phyloP scores from a whole-genome alignment of 2,888 invertebrate species.

The Caenorhabditis sp. region DNA sequence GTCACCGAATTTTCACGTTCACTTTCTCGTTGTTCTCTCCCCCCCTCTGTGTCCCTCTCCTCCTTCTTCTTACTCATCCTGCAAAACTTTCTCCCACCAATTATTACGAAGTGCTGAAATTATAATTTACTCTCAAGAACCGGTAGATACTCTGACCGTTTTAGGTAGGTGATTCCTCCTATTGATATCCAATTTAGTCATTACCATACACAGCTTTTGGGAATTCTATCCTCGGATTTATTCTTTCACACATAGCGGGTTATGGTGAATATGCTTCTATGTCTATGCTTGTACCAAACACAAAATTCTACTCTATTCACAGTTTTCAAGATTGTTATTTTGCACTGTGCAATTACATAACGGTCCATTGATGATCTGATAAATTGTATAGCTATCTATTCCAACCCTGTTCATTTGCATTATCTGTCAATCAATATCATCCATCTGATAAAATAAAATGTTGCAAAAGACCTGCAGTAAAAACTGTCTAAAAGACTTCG shows the following conservation, averaged over 20 bases:
- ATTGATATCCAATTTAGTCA: slow-evolving; percentile 55
- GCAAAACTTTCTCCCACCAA: slow-evolving; percentile 18
- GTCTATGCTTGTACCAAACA: slow-evolving; percentile 31
- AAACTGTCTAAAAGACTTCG: not conserved
- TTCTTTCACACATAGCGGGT: slow-evolving; percentile 69
- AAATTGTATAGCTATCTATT: slow-evolving; percentile 36
- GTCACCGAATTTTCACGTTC: slow-evolving; percentile 52
- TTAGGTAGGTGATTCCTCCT: slow-evolving; percentile 59
- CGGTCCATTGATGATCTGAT: slow-evolving; percentile 51
- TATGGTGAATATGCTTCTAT: slow-evolving; percentile 63
- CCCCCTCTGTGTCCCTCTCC: slow-evolving; percentile 19
- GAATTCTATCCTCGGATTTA: slow-evolving; percentile 55
- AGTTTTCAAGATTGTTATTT: slow-evolving; percentile 40
- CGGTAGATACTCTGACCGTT: slow-evolving; percentile 61
- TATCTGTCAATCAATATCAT: slow-evolving; percentile 30
- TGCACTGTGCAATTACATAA: slow-evolving; percentile 54
- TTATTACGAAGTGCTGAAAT: slow-evolving; percentile 46
- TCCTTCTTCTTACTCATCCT: not conserved
- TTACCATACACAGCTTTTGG: slow-evolving; percentile 57
- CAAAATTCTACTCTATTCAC: slow-evolving; percentile 29
- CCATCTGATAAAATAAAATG: slow-evolving; percentile 44
- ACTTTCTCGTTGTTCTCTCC: slow-evolving; percentile 41
- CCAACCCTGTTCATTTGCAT: not conserved
- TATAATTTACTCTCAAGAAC: slow-evolving; percentile 63
- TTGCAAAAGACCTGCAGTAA: slow-evolving; percentile 3